Percentiles rank a stretch among this genome's conserved stretches.
Evolutionary conservation across 2,888 invertebrate genomes (phyloP).

Genomic region (Miltochrista miniata): DNA sequence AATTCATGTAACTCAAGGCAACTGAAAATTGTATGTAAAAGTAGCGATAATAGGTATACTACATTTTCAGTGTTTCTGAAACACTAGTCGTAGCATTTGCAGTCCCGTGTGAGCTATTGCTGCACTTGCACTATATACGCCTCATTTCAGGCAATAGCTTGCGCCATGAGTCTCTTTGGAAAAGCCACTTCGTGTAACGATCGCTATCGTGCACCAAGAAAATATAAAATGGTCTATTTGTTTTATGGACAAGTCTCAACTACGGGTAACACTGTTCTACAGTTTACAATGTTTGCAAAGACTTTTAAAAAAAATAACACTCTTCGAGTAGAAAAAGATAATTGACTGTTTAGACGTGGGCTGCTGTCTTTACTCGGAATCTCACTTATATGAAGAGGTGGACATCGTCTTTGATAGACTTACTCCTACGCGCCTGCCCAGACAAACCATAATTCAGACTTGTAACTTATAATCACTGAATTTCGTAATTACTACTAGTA

Average conservation of each 20-base stretch:
- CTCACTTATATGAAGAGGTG: too few relatives aligned
- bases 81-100: slow-evolving; percentile 23
- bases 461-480: too few relatives aligned
- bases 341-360: too few relatives aligned
- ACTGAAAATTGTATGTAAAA: too few relatives aligned
- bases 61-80: slow-evolving; percentile 23
- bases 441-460: too few relatives aligned
- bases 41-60: too few relatives aligned
- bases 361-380: too few relatives aligned
- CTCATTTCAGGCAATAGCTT: slow-evolving; percentile 54
- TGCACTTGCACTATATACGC: slow-evolving; percentile 51
- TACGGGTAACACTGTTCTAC: slow-evolving; percentile 13
- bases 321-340: not conserved
- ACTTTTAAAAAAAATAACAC: not conserved
- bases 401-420: too few relatives aligned
- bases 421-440: too few relatives aligned
- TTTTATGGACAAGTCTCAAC: slow-evolving; percentile 37
- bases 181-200: slow-evolving; percentile 50
- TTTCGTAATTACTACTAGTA: too few relatives aligned
- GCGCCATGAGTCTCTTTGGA: slow-evolving; percentile 49
- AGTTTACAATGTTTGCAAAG: slow-evolving; percentile 27
- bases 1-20: too few relatives aligned
- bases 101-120: slow-evolving; percentile 51
- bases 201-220: slow-evolving; percentile 45
- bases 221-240: slow-evolving; percentile 47